phyloP scores from a whole-genome alignment of 2,113 vertebrate genomes.

The Fulica atra region DNA sequence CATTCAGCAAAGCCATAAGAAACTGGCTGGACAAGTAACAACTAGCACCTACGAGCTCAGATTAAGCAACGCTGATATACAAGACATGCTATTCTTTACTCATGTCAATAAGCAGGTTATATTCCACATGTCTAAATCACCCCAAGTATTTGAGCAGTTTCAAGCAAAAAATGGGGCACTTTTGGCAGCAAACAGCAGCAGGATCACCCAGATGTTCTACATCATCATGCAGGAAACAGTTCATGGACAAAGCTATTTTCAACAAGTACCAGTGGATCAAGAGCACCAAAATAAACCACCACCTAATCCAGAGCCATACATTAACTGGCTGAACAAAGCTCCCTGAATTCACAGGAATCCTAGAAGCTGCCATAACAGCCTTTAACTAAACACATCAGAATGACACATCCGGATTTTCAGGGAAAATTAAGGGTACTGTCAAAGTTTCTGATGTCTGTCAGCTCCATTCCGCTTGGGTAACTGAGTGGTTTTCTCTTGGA shows the following conservation, averaged over 20 bases:
- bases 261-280: not conserved
- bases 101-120: rapidly evolving
- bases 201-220: not conserved
- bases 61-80: not conserved
- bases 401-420: not conserved
- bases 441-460: not conserved
- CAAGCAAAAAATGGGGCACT: not conserved
- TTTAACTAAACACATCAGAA: not conserved
- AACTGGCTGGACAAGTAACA: not conserved
- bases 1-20: not conserved
- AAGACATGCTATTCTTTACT: not conserved
- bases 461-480: not conserved
- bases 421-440: not conserved
- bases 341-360: not conserved
- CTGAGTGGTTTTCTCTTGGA: not conserved
- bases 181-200: not conserved
- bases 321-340: not conserved
- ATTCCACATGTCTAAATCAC: not conserved
- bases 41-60: not conserved
- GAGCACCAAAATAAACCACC: not conserved
- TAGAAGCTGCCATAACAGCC: not conserved
- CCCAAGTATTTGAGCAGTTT: rapidly evolving
- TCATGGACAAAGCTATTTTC: not conserved
- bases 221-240: rapidly evolving
- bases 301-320: not conserved